phyloP scores from a whole-genome alignment of 2,113 vertebrate genomes.

The Callopanchax toddi region DNA sequence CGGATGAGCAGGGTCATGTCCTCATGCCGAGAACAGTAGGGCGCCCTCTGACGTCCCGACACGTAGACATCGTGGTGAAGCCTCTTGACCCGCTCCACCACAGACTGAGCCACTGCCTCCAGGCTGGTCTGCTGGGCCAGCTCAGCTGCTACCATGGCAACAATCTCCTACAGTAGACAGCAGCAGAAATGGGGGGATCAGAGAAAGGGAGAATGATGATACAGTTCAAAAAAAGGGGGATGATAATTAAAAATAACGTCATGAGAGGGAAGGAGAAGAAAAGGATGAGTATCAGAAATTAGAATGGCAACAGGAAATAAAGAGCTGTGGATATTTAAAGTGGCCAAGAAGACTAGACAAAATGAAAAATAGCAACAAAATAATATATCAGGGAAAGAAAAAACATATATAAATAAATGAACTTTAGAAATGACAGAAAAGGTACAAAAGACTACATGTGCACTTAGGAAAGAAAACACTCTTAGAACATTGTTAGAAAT shows the following conservation, averaged over 20 bases:
- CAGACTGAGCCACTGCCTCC: slow-evolving; percentile 91
- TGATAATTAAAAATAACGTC: neutral
- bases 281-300: neutral
- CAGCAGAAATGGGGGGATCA: neutral
- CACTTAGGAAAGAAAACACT: no score
- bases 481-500: no score
- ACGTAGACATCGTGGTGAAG: slow-evolving; percentile 92
- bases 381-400: neutral
- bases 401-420: no score
- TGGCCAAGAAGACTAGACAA: neutral
- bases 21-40: slow-evolving; percentile 89
- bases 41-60: slow-evolving; percentile 88
- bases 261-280: neutral
- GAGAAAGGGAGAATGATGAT: neutral
- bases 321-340: neutral
- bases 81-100: slow-evolving; percentile 93
- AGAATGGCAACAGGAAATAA: no score
- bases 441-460: neutral
- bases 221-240: neutral
- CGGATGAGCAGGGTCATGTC: slow-evolving; percentile 97
- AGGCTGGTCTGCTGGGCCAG: slow-evolving; percentile 91
- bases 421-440: neutral
- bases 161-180: slow-evolving; percentile 86
- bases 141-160: slow-evolving; percentile 96
- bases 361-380: neutral